Evolutionary conservation across 2,888 invertebrate genomes (phyloP), one percentile per base, ranked within the genome.

Genomic region (Sericinus montela): DNA sequence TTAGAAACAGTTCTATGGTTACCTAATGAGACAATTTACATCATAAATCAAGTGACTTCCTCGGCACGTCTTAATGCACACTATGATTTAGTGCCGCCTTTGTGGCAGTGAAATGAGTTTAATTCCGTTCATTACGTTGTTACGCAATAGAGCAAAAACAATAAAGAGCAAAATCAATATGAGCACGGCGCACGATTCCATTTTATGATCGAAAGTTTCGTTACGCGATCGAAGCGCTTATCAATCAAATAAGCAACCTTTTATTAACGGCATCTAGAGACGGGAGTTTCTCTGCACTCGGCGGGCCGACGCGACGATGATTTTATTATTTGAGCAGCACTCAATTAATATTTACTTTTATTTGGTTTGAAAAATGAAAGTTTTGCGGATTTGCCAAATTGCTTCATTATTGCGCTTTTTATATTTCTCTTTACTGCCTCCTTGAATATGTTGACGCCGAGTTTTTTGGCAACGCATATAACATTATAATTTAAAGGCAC

Each of bases 161-260:
- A 57, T 57, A 60, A 58, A 54, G 50, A 52, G 35, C 52, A 45
- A 42, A 55, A 58, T 58, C 58, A 58, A 55, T 62, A 58, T 52
- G 52, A 54, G 50, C 53, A 54, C 50, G 53, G 47, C 25, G 43
- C 43, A 54, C 37, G 37, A 57, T 58, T 59, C 54, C 51, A 39
- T 62, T 62, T 58, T 58, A 59, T 52, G 57, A 56, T 62, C 50
- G 57, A 60, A 60, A 58, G 54, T 58, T 47, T 48, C 34, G 19
- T 48, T 42, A 30, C 36, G 36, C 32, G 25, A 32, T 38, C 14
- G 15, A 38, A 37, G 23, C 32, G 30, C 38, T 39, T 43, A 43
- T 48, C 38, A 39, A 48, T 43, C 36, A n/a, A 30, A 30, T 29
- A 28, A 5, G 36, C 19, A 32, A 19, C n/a, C 11, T 10, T 19